Percentiles rank a stretch among this genome's conserved stretches.
These are phyloP conservation scores for Intellagama lesueurii DNA, from an alignment of 2,797 vertebrate species.

Conservation along the genomic window DNA sequence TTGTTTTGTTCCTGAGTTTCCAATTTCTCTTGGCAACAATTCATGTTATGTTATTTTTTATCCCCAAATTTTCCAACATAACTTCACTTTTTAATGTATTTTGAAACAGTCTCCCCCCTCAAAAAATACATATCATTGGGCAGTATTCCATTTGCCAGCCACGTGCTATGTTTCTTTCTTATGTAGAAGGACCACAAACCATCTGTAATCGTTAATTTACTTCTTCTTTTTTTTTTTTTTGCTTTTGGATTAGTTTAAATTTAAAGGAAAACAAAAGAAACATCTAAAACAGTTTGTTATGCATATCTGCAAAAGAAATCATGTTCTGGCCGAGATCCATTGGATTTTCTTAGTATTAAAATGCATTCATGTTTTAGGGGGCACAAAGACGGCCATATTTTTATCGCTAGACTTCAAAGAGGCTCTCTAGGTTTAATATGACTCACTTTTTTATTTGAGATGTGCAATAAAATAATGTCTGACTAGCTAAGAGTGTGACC, in stretches of 20 bases:
- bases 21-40: neutral
- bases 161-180: conserved; percentile 9
- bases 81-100: conserved; percentile 4
- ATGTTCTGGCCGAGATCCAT: neutral
- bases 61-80: neutral
- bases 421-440: neutral
- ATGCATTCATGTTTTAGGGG: conserved; percentile 10
- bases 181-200: neutral
- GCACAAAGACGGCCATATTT: neutral
- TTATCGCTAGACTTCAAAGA: neutral
- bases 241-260: conserved; percentile 30
- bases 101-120: neutral
- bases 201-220: neutral
- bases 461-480: neutral
- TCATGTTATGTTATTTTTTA: neutral
- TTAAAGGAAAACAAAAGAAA: conserved; percentile 40
- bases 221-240: neutral
- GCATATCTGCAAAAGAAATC: neutral
- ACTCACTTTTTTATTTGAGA: neutral
- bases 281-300: conserved; percentile 22
- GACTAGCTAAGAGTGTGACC: neutral
- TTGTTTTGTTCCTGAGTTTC: neutral
- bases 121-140: neutral
- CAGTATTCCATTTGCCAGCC: conserved; percentile 27
- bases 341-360: neutral